Conservation (phyloP, 1,140 invertebrate genomes). For the Phymorhynchus buccinoides region DNA sequence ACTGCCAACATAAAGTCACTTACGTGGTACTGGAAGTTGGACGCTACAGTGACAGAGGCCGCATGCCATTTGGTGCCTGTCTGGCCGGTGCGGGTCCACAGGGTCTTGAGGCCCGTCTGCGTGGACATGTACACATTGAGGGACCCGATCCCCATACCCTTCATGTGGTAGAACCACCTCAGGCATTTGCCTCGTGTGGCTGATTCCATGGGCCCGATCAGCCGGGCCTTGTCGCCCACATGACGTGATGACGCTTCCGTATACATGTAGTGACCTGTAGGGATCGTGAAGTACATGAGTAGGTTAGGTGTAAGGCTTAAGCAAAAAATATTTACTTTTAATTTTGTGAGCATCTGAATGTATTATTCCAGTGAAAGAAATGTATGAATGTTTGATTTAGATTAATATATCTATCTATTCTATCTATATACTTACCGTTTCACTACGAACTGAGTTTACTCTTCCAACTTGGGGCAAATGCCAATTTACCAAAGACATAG, state of each 20-base stretch:
- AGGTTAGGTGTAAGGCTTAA: neutral
- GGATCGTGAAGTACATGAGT: neutral
- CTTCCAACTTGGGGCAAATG: too few species aligned
- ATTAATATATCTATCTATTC: too few species aligned
- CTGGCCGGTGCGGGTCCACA: conserved; percentile 59
- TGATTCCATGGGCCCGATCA: conserved; percentile 55
- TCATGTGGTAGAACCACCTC: conserved; percentile 85
- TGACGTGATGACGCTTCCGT: conserved; percentile 63
- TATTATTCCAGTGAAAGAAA: too few species aligned
- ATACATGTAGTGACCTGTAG: conserved; percentile 65
- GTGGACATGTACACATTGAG: conserved; percentile 56
- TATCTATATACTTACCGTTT: too few species aligned
- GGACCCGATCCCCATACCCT: conserved; percentile 74
- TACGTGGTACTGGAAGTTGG: conserved; percentile 62
- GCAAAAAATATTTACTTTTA: neutral
- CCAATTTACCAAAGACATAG: too few species aligned
- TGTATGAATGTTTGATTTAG: too few species aligned
- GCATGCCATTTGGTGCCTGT: conserved; percentile 61
- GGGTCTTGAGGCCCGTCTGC: conserved; percentile 36
- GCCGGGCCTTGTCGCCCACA: conserved; percentile 63
- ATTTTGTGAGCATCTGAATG: too few species aligned
- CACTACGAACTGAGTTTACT: too few species aligned
- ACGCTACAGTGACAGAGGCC: conserved; percentile 58
- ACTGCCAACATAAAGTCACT: neutral
- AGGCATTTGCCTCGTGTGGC: conserved; percentile 60